Evolutionary conservation across 2,888 invertebrate species (phyloP).

Genomic region (Chrysomela aeneicollis): DNA sequence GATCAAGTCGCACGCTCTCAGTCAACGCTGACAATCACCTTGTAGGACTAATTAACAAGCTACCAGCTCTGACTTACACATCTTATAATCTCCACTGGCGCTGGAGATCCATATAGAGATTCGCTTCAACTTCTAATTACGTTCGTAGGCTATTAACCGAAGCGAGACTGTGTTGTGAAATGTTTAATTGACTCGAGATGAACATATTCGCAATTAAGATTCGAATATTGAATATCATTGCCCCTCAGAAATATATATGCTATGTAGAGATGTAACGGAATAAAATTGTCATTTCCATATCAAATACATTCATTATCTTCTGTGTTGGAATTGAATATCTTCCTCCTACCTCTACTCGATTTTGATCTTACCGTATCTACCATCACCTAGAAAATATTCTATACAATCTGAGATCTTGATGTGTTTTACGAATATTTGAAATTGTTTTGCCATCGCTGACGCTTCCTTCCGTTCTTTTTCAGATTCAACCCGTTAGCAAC

Average conservation of each 20-base stretch:
- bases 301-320: too few species aligned
- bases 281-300: too few species aligned
- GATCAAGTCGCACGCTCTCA: slow-evolving; percentile 26
- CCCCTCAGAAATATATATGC: neutral
- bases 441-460: too few species aligned
- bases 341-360: too few species aligned
- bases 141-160: slow-evolving; percentile 15
- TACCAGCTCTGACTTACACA: slow-evolving; percentile 32
- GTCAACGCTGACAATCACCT: slow-evolving; percentile 30
- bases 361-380: too few species aligned
- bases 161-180: slow-evolving; percentile 7
- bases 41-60: slow-evolving; percentile 35
- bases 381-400: too few species aligned
- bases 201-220: slow-evolving; percentile 1
- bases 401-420: too few species aligned
- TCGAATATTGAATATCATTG: neutral
- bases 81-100: slow-evolving; percentile 31
- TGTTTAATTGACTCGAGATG: slow-evolving; percentile 3
- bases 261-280: too few species aligned
- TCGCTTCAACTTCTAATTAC: slow-evolving; percentile 31
- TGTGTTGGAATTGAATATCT: too few species aligned
- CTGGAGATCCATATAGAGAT: slow-evolving; percentile 28
- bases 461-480: too few species aligned
- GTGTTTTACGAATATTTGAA: too few species aligned
- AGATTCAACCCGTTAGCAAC: too few species aligned